Percentiles rank a stretch among this genome's conserved stretches.
Evolutionary conservation across 2,113 vertebrate species (phyloP).

Genomic region (Sterrhoptilus dennistouni): DNA sequence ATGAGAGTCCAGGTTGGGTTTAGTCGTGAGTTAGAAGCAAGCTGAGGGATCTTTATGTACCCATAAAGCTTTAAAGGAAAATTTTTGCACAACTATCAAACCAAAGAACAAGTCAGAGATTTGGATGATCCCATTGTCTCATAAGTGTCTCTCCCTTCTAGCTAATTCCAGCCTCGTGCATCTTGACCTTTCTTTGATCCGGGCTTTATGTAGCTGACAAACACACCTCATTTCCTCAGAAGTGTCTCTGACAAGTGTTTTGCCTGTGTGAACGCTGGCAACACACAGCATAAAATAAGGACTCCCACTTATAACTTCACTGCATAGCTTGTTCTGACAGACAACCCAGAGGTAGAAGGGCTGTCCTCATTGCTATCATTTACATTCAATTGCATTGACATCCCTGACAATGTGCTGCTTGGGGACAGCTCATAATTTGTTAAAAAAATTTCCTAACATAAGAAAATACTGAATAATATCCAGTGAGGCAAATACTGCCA

Average conservation of each 20-base stretch:
- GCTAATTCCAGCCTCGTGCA: not conserved
- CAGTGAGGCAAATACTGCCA: not conserved
- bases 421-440: slow-evolving; percentile 25
- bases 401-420: slow-evolving; percentile 19
- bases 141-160: not conserved
- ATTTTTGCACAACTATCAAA: not conserved
- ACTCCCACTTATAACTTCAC: not conserved
- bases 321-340: not conserved
- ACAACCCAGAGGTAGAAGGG: not conserved
- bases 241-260: not conserved
- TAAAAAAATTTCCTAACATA: not conserved
- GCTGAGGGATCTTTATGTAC: not conserved
- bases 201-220: not conserved
- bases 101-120: not conserved
- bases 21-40: not conserved
- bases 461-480: slow-evolving; percentile 29
- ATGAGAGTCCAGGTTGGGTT: not conserved
- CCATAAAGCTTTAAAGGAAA: not conserved
- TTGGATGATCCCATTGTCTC: not conserved
- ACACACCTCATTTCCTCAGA: not conserved
- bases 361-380: not conserved
- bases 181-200: not conserved
- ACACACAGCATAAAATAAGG: not conserved
- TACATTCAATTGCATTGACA: not conserved
- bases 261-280: not conserved